phyloP scores from a whole-genome alignment of 2,797 vertebrate genomes.

The Phylloscopus collybita region DNA sequence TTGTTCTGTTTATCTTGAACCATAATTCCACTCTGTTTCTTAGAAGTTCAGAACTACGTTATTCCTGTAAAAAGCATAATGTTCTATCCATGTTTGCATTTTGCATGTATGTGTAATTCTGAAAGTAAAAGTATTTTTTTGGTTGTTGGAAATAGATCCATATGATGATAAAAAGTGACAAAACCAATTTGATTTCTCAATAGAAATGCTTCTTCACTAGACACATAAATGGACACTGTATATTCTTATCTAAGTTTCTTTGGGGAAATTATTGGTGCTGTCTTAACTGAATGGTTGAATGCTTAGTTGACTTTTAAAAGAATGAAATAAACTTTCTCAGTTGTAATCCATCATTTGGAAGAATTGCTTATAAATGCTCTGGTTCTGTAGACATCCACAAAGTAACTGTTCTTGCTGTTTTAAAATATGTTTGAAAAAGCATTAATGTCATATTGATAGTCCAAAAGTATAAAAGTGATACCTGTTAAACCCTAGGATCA shows the following conservation, averaged over 20 bases:
- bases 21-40: neutral
- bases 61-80: neutral
- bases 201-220: conserved; percentile 6
- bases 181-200: conserved; percentile 6
- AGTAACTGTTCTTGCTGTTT: neutral
- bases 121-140: neutral
- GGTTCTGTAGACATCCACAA: neutral
- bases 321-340: neutral
- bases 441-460: neutral
- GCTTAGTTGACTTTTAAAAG: neutral
- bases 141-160: neutral
- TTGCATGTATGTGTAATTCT: neutral
- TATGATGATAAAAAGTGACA: neutral
- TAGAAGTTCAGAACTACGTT: neutral
- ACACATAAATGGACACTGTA: conserved; percentile 3
- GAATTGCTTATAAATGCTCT: neutral
- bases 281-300: conserved; percentile 4
- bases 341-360: neutral
- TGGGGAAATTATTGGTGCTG: conserved; percentile 26
- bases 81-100: neutral
- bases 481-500: neutral
- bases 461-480: neutral
- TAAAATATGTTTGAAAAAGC: neutral
- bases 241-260: conserved; percentile 34
- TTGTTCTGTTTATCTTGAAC: neutral